phyloP scores from a whole-genome alignment of 2,113 vertebrate species.

The Chloropsis cyanopogon region DNA sequence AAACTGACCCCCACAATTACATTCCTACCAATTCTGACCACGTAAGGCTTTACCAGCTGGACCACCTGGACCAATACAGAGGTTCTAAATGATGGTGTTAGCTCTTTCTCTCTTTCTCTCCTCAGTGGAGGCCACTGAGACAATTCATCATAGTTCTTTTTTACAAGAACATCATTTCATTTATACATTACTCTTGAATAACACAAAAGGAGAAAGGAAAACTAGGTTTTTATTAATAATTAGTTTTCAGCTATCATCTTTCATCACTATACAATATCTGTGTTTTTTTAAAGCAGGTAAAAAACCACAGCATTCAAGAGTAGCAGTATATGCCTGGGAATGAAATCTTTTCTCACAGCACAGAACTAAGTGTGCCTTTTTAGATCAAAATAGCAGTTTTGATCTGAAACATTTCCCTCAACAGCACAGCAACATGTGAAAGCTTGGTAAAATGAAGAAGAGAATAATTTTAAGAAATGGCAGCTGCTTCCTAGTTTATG shows the following conservation, averaged over 20 bases:
- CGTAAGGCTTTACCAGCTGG: background rate
- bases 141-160: background rate
- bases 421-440: background rate
- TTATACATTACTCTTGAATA: background rate
- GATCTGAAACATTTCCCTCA: background rate
- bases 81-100: background rate
- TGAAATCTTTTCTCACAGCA: accelerated
- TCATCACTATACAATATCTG: background rate
- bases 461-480: background rate
- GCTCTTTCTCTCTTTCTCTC: background rate
- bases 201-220: background rate
- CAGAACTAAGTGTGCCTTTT: background rate
- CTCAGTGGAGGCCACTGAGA: background rate
- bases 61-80: background rate
- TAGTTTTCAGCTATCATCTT: background rate
- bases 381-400: background rate
- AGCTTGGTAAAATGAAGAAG: background rate
- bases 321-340: background rate
- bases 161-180: background rate
- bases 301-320: background rate
- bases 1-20: background rate
- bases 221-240: background rate
- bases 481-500: background rate
- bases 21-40: background rate
- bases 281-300: background rate